A percentile compares a stretch with the other conserved stretches of the same genome.
phyloP scores from a whole-genome alignment of 1,140 invertebrate genomes.

The Chelonus insularis region DNA sequence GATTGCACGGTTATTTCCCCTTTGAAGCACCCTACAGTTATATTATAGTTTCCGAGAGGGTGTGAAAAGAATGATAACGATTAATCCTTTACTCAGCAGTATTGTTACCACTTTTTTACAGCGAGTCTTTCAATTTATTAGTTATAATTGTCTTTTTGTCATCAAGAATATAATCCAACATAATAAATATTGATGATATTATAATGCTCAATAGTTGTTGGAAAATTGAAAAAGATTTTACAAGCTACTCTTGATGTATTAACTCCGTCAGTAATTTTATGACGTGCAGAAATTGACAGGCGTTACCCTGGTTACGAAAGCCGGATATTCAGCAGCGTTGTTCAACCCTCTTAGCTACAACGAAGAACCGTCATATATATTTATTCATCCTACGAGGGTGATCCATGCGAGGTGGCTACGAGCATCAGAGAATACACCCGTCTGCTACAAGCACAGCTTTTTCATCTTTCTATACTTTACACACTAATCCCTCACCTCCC shows the following conservation, averaged over 20 bases:
- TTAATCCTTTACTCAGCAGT: too few species aligned
- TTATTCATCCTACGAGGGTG: background rate
- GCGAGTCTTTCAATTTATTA: too few species aligned
- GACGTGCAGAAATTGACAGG: background rate
- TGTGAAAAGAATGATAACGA: too few species aligned
- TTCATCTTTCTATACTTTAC: background rate
- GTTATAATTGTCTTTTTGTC: too few species aligned
- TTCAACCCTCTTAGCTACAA: background rate
- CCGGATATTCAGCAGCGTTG: background rate
- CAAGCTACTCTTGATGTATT: background rate
- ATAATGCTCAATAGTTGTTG: too few species aligned
- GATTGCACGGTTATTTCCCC: too few species aligned
- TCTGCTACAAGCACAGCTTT: background rate
- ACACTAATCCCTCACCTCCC: background rate
- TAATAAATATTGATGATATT: too few species aligned
- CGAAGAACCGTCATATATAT: background rate
- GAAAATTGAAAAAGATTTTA: too few species aligned
- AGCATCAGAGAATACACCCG: background rate
- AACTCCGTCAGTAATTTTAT: background rate
- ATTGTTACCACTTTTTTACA: too few species aligned
- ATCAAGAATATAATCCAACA: too few species aligned
- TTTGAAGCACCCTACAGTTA: too few species aligned
- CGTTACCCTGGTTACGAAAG: conserved; percentile 2
- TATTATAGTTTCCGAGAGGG: too few species aligned
- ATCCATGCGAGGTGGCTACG: background rate